Conservation (phyloP, 2,888 invertebrate genomes). For the Xestobium rufovillosum region DNA sequence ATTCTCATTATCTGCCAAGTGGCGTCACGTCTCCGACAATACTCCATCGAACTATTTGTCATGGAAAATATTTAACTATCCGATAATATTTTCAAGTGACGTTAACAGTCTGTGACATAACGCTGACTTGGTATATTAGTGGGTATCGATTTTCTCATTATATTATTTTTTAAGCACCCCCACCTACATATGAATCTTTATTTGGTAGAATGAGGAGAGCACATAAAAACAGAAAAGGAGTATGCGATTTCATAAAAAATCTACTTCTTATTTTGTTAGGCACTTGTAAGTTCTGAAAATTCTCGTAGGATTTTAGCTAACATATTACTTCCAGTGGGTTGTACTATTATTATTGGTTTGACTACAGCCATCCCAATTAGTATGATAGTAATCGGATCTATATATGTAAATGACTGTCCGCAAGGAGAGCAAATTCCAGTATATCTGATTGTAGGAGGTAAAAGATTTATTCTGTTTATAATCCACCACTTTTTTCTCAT, state of each 20-base stretch:
- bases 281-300: slow-evolving; percentile 48
- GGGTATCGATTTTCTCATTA: slow-evolving; percentile 8
- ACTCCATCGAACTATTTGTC: slow-evolving; percentile 5
- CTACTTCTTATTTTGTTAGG: slow-evolving; percentile 52
- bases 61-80: neutral
- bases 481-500: neutral
- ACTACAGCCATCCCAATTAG: slow-evolving; percentile 58
- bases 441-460: slow-evolving; percentile 58
- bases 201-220: slow-evolving; percentile 58
- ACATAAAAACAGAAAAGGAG: slow-evolving; percentile 51
- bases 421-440: slow-evolving; percentile 61
- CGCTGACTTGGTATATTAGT: slow-evolving; percentile 1
- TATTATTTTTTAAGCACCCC: slow-evolving; percentile 46
- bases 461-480: slow-evolving; percentile 22
- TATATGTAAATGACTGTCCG: slow-evolving; percentile 58
- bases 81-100: neutral
- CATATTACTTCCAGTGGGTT: slow-evolving; percentile 51
- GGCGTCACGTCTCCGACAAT: too few relatives aligned
- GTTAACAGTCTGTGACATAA: neutral
- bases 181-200: slow-evolving; percentile 60
- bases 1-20: too few relatives aligned
- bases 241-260: slow-evolving; percentile 55
- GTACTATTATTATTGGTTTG: slow-evolving; percentile 55
- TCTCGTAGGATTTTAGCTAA: slow-evolving; percentile 10
- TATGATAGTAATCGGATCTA: slow-evolving; percentile 60